Base-by-base conservation (phyloP, 2,888 invertebrate genomes). In the Euclidia mi region DNA sequence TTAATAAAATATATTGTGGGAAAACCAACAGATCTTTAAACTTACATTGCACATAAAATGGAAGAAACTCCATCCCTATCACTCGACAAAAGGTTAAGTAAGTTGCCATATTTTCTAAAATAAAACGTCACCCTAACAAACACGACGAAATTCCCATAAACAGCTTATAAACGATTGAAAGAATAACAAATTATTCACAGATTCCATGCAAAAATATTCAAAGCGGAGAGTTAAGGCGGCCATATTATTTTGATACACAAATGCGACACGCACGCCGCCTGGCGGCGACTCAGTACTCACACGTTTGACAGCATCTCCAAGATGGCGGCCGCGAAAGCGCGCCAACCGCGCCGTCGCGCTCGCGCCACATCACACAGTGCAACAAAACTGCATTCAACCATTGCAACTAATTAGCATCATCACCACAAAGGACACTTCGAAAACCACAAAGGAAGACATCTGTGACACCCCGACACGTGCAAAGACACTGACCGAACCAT, bases 191-290 rank as follows among this genome's bases (percentile, higher is more conserved):
- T 69, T 57, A 68, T 71, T 69, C 62, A 61, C 41, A 77, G 72
- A 78, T 72, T 72, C 72, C 71, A 93, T 94, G 92, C 85, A 90
- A 94, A 93, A 91, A 91, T 94, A 94, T 94, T 92, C 92, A 91
- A 88, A 87, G 78, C 76, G 72, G 68, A 52, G 72, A 79, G 80
- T 79, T 81, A 74, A 79, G 84, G 82, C 84, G 57, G 90, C 90
- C 91, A 89, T 88, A 84, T 87, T 87, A 87, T 81, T 78, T 78
- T 69, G 67, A 75, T 71, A 77, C 57, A 69, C 64, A 71, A 78
- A 70, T 70, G 85, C 88, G 89, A 86, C 90, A 89, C 87, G 90
- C 88, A 87, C 93, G 93, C 94, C 94, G 85, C 88, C 92, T 90
- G 72, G 89, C 85, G 93, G 90, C 71, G 57, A 72, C 55, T 58